These are phyloP conservation scores for Hippocampus comes DNA, from an alignment of 2,113 vertebrate genomes.

Conservation along the genomic window DNA sequence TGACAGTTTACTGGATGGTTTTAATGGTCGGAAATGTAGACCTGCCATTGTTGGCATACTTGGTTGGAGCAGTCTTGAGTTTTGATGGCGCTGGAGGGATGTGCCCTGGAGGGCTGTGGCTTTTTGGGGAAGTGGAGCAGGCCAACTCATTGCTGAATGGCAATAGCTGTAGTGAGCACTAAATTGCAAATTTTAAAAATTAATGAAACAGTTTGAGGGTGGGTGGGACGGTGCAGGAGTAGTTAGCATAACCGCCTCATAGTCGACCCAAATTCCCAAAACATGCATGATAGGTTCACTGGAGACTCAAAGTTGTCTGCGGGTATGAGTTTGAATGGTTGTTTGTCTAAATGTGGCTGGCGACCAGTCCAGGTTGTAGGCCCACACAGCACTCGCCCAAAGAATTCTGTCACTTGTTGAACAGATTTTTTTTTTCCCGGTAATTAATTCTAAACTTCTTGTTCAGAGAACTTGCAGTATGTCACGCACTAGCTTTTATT, in stretches of 20 bases:
- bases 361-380: too few species aligned
- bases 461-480: neutral
- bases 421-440: neutral
- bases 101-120: neutral
- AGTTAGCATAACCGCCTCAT: too few species aligned
- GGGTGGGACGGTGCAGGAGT: too few species aligned
- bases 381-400: neutral
- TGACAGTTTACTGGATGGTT: neutral
- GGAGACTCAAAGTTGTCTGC: too few species aligned
- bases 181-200: neutral
- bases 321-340: too few species aligned
- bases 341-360: too few species aligned
- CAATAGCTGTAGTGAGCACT: neutral
- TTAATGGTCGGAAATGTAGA: constrained; percentile 6
- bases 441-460: neutral
- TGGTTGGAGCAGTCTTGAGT: neutral
- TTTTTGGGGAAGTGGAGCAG: constrained; percentile 9
- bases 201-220: too few species aligned
- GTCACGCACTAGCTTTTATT: neutral
- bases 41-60: constrained; percentile 1
- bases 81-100: neutral
- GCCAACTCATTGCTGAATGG: constrained; percentile 8
- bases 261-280: too few species aligned
- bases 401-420: neutral
- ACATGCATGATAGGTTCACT: too few species aligned